Evolutionary conservation across 2,797 vertebrate genomes (phyloP).

Genomic region (Masticophis lateralis): DNA sequence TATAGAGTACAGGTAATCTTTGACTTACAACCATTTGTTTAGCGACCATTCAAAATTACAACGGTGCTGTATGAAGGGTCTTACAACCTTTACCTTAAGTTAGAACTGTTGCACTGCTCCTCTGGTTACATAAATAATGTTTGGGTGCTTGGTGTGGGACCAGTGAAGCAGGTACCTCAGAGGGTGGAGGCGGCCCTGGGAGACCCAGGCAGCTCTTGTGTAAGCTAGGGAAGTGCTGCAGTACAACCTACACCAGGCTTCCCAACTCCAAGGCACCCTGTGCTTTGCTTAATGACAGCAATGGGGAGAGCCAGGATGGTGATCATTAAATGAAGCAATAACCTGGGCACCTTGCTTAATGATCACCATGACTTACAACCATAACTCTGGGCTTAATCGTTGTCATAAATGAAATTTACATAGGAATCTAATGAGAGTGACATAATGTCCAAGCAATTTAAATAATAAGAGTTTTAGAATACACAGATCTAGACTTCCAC

Average conservation of each 20-base stretch:
- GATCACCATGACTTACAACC: not conserved
- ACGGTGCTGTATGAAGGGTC: fast-evolving
- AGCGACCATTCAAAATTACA: not conserved
- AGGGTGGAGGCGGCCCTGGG: not conserved
- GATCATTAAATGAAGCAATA: not conserved
- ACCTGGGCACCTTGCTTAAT: not conserved
- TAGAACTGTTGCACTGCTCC: not conserved
- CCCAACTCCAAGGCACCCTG: not conserved
- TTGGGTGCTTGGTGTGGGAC: not conserved
- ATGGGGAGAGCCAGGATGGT: not conserved
- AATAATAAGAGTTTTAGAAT: not conserved
- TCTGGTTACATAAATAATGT: not conserved
- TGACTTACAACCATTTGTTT: not conserved
- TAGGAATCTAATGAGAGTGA: not conserved
- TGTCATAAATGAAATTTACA: not conserved
- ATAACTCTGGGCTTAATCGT: not conserved
- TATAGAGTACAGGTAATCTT: not conserved
- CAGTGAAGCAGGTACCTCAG: not conserved
- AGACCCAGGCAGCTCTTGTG: not conserved
- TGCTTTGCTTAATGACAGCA: not conserved
- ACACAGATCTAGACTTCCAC: not conserved
- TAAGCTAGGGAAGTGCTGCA: not conserved
- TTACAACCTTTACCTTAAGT: not conserved
- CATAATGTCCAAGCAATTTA: not conserved
- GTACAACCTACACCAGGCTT: not conserved